Evolutionary conservation across 2,888 invertebrate genomes (phyloP), one percentile per base, ranked within the genome.

Genomic region (Ptychoptera contaminata): DNA sequence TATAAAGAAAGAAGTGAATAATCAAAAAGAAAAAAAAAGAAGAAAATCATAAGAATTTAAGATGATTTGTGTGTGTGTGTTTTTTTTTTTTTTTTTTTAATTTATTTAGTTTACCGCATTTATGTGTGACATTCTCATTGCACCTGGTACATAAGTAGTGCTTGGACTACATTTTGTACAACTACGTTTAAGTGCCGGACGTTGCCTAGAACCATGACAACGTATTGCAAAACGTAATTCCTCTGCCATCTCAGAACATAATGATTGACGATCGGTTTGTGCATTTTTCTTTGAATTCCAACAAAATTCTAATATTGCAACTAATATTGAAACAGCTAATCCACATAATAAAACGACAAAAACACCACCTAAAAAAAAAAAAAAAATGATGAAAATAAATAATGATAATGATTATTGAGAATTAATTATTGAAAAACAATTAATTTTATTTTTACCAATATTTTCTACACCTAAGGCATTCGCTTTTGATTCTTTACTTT

Each of bases 341-440:
- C 96, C 97, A 51, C 88, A 91, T 1, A 96, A 74, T 1, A 98
- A 71, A 0, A 97, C 94, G 30, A 98, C 93, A 65, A 98, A 98
- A 1, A 98, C 92, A 2, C 97, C 97, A 50, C 88, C 87, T 84
- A 65, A 3, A 65, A 65, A 40, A 47, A 46, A 51, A 52, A 46
- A 40, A 37, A 7, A 14, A 29, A 30, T 30, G n/a, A 9, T 11
- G 3, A 32, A 7, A 32, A 16, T 16, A 8, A 3, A 12, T 38
- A 5, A 8, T 40, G 2, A 16, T 9, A 40, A 40, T 4, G 23
- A 32, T 32, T 7, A 9, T n/a, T 11, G 4, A 3, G 2, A 32
- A 32, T 9, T 32, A 9, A 32, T n/a, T 11, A 7, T 3, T 3
- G 32, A 32, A 32, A 32, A 11, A 32, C 9, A 7, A n/a, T 4